Evolutionary conservation across 2,797 vertebrate species (phyloP).

Genomic region (Hydrolagus colliei): DNA sequence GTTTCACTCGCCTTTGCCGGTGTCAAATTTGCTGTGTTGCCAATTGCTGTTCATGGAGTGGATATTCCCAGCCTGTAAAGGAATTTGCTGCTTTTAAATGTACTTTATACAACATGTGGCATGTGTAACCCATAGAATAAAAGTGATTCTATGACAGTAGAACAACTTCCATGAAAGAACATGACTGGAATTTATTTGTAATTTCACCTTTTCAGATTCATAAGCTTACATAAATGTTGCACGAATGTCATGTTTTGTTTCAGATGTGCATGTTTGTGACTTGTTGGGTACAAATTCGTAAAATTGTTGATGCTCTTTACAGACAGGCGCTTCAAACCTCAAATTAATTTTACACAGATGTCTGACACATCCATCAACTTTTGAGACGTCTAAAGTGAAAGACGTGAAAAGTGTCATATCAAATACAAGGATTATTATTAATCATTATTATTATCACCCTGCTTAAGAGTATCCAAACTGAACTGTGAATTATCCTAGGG

Average conservation of each 20-base stretch:
- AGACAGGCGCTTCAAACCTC: not conserved
- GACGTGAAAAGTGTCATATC: too few species aligned
- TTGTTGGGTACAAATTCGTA: not conserved
- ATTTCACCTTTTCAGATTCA: not conserved
- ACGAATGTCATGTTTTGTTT: not conserved
- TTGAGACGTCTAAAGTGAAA: too few species aligned
- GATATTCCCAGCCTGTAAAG: not conserved
- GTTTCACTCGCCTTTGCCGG: conserved; percentile 54
- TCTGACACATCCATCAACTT: too few species aligned
- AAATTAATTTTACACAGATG: not conserved
- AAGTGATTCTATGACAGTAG: too few species aligned
- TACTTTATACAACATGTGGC: not conserved
- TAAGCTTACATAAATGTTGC: not conserved
- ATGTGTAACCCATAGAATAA: not conserved
- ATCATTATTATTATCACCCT: too few species aligned
- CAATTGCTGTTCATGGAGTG: not conserved
- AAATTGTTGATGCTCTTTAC: not conserved
- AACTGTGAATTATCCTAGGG: too few species aligned
- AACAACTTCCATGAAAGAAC: not conserved
- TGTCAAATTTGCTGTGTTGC: conserved; percentile 13
- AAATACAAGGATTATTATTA: too few species aligned
- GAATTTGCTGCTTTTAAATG: not conserved
- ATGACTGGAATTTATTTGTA: not conserved
- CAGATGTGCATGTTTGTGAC: not conserved
- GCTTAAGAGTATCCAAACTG: too few species aligned